Base-by-base conservation (phyloP, 2,888 invertebrate genomes). In the Cheilosia grossa region DNA sequence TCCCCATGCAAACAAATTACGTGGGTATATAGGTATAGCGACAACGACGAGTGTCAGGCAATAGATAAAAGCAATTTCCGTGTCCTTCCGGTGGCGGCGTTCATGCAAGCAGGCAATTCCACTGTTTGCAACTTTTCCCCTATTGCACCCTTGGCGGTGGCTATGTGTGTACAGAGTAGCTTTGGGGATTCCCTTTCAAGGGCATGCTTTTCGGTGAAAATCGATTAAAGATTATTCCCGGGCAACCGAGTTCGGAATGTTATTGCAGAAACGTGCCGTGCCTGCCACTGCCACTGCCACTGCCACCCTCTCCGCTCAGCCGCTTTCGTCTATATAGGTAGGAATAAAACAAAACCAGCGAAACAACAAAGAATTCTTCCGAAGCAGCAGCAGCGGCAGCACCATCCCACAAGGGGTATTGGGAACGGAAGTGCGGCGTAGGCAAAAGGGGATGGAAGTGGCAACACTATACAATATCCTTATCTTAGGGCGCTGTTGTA, bases 261-360 rank as follows among this genome's bases (percentile, higher is more conserved):
- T 85, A 85, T 85, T 85, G 85, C 85, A 81, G 66, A 85, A 85
- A 85, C 85, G 85, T 85, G 85, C 85, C 81, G 80, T 85, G 85
- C 80, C 81, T 85, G 67, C 81, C 85, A 75, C 85, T 70, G 75
- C 70, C 80, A 83, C 56, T 78, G 3, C 21, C 2, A 24, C 24
- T 58, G 61, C 56, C 53, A 47, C 59, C 56, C 67, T 47, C 19
- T 51, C 47, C 21, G 21, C 30, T 59, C 49, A 24, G 64, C 27
- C 27, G 17, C 40, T 51, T 15, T 17, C 49, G 37, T 27, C 21
- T 47, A 59, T 59, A 40, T 27, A 27, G 24, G 24, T 27, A 27
- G 7, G 17, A 51, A 24, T 7, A 13, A 15, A 37, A 37, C 37
- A 13, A 37, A 13, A 37, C 10, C 27, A 33, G 27, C 27, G 1